A percentile compares a stretch with the other conserved stretches of the same genome.
phyloP scores from a whole-genome alignment of 2,797 vertebrate genomes.

The Labeo calbasu region DNA sequence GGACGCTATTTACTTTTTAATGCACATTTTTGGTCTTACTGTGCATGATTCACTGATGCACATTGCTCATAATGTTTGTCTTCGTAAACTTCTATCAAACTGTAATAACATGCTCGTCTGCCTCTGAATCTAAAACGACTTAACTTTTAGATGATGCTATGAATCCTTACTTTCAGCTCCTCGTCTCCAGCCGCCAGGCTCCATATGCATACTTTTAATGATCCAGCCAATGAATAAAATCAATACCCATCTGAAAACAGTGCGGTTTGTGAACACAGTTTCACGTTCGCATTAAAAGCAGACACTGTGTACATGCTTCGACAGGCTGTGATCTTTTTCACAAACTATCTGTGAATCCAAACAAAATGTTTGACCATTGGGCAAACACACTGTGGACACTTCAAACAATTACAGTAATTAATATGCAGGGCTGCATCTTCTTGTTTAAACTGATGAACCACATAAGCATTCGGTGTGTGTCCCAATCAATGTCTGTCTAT shows the following conservation, averaged over 20 bases:
- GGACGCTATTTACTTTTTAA: slow-evolving; percentile 6
- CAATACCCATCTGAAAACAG: background rate
- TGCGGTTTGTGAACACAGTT: background rate
- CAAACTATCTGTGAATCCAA: slow-evolving; percentile 27
- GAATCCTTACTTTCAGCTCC: slow-evolving; percentile 8
- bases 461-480: slow-evolving; percentile 9
- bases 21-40: background rate
- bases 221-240: slow-evolving; percentile 15
- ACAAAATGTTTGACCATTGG: slow-evolving; percentile 26
- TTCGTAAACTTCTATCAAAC: slow-evolving; percentile 1
- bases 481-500: background rate
- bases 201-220: background rate
- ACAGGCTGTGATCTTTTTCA: slow-evolving; percentile 12
- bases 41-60: background rate
- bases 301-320: background rate
- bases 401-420: slow-evolving; percentile 38
- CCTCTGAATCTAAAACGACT: background rate
- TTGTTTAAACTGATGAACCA: slow-evolving; percentile 32
- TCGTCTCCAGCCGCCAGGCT: background rate
- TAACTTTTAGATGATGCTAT: background rate
- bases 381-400: slow-evolving; percentile 17
- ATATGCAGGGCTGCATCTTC: slow-evolving; percentile 12
- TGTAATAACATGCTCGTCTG: slow-evolving; percentile 9
- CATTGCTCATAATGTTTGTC: background rate
- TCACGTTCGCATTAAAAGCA: background rate